Conservation (phyloP, 2,888 invertebrate genomes). For the Pogonocherus hispidulus region DNA sequence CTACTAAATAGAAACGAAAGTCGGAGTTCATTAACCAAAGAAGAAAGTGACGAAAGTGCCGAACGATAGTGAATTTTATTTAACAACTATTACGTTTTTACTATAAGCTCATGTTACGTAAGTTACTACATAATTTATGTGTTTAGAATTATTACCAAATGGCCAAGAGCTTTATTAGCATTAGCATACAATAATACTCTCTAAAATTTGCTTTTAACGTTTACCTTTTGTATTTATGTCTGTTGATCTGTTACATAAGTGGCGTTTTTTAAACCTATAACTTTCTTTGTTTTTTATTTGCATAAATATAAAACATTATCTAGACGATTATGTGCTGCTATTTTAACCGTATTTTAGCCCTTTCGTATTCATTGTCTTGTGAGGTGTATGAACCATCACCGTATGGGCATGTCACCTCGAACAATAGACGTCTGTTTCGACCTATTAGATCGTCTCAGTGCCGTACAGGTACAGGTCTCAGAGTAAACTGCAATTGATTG, state of each 20-base stretch:
- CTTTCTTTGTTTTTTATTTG: too few species aligned
- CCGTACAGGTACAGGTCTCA: too few species aligned
- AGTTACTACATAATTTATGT: conserved; percentile 3
- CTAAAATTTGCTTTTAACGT: background rate
- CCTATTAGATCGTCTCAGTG: too few species aligned
- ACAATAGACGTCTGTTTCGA: too few species aligned
- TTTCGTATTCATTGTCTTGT: too few species aligned
- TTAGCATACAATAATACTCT: background rate
- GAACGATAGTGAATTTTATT: background rate
- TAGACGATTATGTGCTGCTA: too few species aligned
- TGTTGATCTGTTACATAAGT: background rate
- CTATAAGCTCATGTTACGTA: conserved; percentile 2
- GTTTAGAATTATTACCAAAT: background rate
- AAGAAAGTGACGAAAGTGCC: conserved; percentile 23
- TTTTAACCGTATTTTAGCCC: too few species aligned
- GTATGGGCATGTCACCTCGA: too few species aligned
- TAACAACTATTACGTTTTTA: conserved; percentile 3
- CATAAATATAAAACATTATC: too few species aligned
- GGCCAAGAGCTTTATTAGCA: background rate
- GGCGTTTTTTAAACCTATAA: background rate
- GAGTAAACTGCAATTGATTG: too few species aligned
- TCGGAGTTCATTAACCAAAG: conserved; percentile 20
- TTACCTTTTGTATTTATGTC: background rate
- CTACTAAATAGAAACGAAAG: conserved; percentile 14
- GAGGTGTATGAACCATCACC: too few species aligned